Conservation (phyloP, 2,797 vertebrate species). For the Avahi laniger region DNA sequence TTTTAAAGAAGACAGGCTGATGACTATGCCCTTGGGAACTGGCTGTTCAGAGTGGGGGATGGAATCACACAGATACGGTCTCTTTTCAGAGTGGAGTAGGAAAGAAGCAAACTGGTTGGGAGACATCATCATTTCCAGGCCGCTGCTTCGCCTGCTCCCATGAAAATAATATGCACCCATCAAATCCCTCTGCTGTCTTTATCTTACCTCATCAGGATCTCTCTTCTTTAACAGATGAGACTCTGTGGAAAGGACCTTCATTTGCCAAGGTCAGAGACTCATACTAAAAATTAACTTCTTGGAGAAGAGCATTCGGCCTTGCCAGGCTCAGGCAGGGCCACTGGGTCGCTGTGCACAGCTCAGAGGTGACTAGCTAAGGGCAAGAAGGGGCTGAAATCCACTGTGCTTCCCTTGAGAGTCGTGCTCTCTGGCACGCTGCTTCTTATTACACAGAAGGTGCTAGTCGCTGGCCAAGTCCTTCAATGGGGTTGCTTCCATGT, state of each 20-base stretch:
- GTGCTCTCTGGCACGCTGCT: accelerated
- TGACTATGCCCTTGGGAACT: background rate
- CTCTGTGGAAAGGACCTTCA: background rate
- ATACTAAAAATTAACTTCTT: background rate
- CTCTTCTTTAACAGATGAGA: background rate
- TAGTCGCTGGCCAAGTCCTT: background rate
- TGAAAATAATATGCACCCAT: background rate
- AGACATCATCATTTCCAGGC: background rate
- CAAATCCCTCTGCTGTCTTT: background rate
- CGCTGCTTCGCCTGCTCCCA: too few relatives aligned
- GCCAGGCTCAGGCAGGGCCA: background rate
- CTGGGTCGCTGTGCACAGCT: background rate
- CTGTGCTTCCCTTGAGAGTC: too few relatives aligned
- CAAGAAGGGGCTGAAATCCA: background rate
- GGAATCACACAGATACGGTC: background rate
- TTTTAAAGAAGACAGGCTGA: background rate
- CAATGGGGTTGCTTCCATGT: background rate
- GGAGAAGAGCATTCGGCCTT: background rate
- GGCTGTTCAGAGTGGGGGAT: background rate
- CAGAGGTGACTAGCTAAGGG: background rate
- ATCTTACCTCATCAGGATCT: background rate
- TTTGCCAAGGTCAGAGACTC: background rate
- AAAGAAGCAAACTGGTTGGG: background rate
- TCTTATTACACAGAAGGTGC: background rate
- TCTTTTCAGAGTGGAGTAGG: background rate